Evolutionary conservation across 2,888 invertebrate genomes (phyloP), one percentile per base, ranked within the genome.

Genomic region (Euplexia lucipara): DNA sequence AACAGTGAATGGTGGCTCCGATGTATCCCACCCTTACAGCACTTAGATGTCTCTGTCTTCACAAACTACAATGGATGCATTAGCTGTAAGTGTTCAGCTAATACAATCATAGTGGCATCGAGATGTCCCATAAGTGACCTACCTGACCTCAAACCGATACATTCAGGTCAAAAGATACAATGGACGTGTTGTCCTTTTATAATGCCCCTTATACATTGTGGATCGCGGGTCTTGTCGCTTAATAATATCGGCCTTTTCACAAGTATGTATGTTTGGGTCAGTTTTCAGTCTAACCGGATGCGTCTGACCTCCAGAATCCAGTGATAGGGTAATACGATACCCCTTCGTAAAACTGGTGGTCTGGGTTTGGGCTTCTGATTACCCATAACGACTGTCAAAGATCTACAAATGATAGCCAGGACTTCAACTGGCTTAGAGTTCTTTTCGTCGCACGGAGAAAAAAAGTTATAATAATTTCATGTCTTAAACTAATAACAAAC

Each of bases 1-100:
- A 32, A 12, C 18, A 32, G 22, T 10, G 18, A 58, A 26, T 18
- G 18, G 45, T 37, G 6, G 10, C 8, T 2, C 12, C 35, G 20
- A 26, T 39, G 16, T 45, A 39, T 18, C 45, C 37, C 49, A 64
- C 1, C 45, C 51, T 61, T 71, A 45, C 9, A 5, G 56, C 67
- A 68, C 70, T 61, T 41, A 14, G 62, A 70, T 26, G 32, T n/a
- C 22, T 30, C 18, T 58, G 61, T 70, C 67, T 70, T 76, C 35
- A 69, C 63, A 84, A 82, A 70, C 78, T 74, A 48, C 59, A 62
- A n/a, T n/a, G n/a, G 71, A 59, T 87, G 87, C 88, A 88, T 88
- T 88, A 88, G 74, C 56, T 3, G 68, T 73, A 77, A 87, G 86
- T 83, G 88, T 79, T 79, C 57, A 35, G 51, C 39, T 89, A 88